A percentile compares a stretch with the other conserved stretches of the same genome.
Evolutionary conservation across 2,113 vertebrate genomes (phyloP).

Genomic region (Ptyas mucosa): DNA sequence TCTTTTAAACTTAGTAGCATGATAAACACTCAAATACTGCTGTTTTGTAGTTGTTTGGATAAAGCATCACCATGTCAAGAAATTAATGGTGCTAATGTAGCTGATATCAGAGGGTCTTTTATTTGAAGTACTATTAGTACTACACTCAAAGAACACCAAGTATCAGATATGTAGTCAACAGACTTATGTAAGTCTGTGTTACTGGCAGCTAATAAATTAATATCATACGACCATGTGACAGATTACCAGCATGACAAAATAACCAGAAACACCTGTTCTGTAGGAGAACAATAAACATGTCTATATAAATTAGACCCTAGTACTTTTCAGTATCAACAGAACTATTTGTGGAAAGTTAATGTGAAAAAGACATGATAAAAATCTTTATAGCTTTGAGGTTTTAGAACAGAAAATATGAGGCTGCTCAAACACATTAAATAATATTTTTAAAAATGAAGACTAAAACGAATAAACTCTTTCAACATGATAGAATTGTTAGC

Average conservation of each 20-base stretch:
- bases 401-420: slow-evolving; percentile 2
- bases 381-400: background rate
- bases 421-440: background rate
- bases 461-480: background rate
- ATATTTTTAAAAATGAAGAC: background rate
- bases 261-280: slow-evolving; percentile 27
- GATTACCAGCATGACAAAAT: background rate
- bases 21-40: background rate
- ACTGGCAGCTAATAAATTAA: slow-evolving; percentile 2
- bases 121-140: background rate
- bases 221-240: background rate
- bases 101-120: background rate
- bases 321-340: background rate
- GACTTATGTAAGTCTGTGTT: background rate
- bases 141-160: background rate
- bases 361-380: slow-evolving; percentile 29
- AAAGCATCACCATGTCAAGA: background rate
- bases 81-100: background rate
- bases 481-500: background rate
- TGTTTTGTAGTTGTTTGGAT: background rate
- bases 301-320: background rate
- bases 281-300: slow-evolving; percentile 12
- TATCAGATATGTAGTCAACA: background rate
- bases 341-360: background rate
- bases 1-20: background rate